Evolutionary conservation across 2,888 invertebrate species (phyloP), one percentile per base, ranked within the genome.

Genomic region (Cryptosula pallasiana): DNA sequence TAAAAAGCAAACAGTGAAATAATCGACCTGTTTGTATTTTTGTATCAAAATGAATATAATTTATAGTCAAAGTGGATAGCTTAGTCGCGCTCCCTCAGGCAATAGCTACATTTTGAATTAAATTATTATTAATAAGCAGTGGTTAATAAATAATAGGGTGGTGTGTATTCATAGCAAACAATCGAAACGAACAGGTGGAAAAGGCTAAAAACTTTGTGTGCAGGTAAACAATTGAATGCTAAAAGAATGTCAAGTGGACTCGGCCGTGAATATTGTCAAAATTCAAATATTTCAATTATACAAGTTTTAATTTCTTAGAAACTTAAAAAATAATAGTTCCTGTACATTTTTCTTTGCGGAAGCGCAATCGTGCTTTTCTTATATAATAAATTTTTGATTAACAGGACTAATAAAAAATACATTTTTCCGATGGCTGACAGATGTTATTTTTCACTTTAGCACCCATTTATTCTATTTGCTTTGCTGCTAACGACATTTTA

Each of bases 21-120:
- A 32, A 63, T 63, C 27, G 63, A 9, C 13, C 27, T 63, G 32
- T 63, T 63, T 63, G 27, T 27, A 63, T 45, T 45, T 45, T 45
- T 45, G 45, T 45, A 45, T 45, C 45, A 45, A 20, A 45, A 45
- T 45, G 20, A 45, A 20, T 20, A 13, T 5, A 45, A 45, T 5
- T 45, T 45, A 20, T 45, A 13, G 45, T 5, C n/a, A 45, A 20
- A 13, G 45, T 45, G 20, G 45, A 5, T 20, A 32, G 63, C 5
- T 32, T n/a, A 3, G 23, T 55, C 55, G 25, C 55, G 27, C 63
- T 63, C 32, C 63, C 32, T 2, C 2, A n/a, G 63, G 63, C 63
- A 32, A 34, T 63, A 3, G 32, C 20, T 29, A 27, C 13, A 32
- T 63, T 63, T 32, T 29, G 27, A 63, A n/a, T n/a, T n/a, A n/a